Conservation (phyloP, 2,797 vertebrate genomes). For the Luscinia luscinia region DNA sequence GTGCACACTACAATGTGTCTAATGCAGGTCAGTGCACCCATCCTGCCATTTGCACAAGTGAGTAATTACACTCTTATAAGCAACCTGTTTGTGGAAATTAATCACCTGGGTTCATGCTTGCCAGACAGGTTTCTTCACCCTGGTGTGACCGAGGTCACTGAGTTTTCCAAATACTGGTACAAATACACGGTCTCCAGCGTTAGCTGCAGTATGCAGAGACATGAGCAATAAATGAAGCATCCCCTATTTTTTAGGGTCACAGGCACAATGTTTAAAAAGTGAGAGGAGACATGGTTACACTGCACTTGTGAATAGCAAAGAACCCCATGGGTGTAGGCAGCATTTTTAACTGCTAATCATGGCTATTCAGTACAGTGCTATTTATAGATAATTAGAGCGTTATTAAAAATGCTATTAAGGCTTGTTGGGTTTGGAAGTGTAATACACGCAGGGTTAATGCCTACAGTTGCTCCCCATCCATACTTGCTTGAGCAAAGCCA, state of each 20-base stretch:
- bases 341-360: neutral
- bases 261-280: neutral
- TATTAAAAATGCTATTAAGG: neutral
- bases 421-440: neutral
- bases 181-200: rapidly evolving
- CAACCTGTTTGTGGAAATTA: constrained; percentile 57
- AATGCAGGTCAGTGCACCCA: constrained; percentile 49
- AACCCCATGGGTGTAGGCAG: rapidly evolving
- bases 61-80: constrained; percentile 36
- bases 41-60: constrained; percentile 17
- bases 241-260: neutral
- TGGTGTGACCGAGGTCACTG: neutral
- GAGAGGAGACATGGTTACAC: neutral
- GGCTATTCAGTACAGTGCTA: neutral
- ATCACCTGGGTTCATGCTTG: constrained; percentile 37
- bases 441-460: neutral
- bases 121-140: constrained; percentile 37
- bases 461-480: neutral
- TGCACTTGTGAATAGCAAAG: neutral
- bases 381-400: neutral
- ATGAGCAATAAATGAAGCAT: constrained; percentile 25
- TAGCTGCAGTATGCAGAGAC: neutral
- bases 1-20: neutral
- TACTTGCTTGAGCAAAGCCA: constrained; percentile 9
- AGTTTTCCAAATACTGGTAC: neutral